Evolutionary conservation across 2,888 invertebrate genomes (phyloP), one percentile per base, ranked within the genome.

Genomic region (Mesorhabditis spiculigera): DNA sequence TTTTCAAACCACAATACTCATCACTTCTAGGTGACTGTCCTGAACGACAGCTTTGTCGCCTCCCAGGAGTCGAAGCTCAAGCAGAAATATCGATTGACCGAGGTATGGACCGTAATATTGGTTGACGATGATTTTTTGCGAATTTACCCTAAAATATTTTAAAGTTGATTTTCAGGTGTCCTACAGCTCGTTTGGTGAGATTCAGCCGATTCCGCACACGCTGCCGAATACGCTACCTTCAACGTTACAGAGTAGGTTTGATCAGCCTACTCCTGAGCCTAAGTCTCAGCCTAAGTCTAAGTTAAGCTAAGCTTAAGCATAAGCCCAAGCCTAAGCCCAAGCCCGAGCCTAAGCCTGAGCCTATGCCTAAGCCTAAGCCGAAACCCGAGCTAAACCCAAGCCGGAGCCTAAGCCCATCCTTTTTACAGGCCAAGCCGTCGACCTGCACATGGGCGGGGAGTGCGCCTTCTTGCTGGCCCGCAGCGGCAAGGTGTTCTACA

Each of bases 391-490:
- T n/a, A n/a, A n/a, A n/a, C n/a, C n/a, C n/a, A n/a, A n/a, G n/a
- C n/a, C n/a, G n/a, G n/a, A n/a, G n/a, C n/a, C n/a, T n/a, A n/a
- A n/a, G n/a, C n/a, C n/a, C n/a, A n/a, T n/a, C n/a, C n/a, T n/a
- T n/a, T 58, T 71, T 75, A 58, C 70, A 82, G 81, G 72, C 63
- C 78, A 77, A 71, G 74, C 92, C 71, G 87, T 89, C 0, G 91
- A 94, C 87, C 90, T 94, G 74, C 92, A 94, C 0, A 90, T 94
- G 4, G 95, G 96, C 0, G 95, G 95, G 85, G 96, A 97, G 86
- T 94, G 97, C 86, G 93, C 93, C 0, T 89, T 96, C 68, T 87
- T 97, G 45, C 90, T 96, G n/a, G 90, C 94, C 61, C 94, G 95
- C 83, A 94, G 94, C 86, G 97, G 97, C 1, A 91, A 92, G 1